Evolutionary conservation across 2,113 vertebrate genomes (phyloP).

Genomic region (Deroptyus accipitrinus): DNA sequence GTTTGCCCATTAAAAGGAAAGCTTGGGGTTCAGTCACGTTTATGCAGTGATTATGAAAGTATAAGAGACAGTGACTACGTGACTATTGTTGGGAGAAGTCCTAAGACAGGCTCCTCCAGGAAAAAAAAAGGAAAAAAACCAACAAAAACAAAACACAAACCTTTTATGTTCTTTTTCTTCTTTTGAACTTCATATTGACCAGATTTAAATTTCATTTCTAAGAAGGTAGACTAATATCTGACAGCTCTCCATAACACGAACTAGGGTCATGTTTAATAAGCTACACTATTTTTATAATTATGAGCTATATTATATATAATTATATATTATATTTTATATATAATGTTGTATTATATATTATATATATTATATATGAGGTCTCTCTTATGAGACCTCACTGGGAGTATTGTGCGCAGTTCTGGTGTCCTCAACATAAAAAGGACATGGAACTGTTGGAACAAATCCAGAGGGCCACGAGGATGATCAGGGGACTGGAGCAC

Average conservation of each 20-base stretch:
- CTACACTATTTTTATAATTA: not conserved
- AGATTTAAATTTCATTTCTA: not conserved
- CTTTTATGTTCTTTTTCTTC: not conserved
- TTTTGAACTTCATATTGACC: not conserved
- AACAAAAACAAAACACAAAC: not conserved
- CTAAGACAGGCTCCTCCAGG: not conserved
- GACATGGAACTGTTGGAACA: too few species aligned
- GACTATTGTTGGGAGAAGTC: not conserved
- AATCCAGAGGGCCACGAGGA: too few species aligned
- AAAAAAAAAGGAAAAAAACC: not conserved
- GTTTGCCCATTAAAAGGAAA: not conserved
- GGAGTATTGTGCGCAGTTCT: too few species aligned
- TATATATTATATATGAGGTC: too few species aligned
- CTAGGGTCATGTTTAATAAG: not conserved
- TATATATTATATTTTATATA: too few species aligned
- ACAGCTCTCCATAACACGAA: not conserved
- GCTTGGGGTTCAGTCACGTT: not conserved
- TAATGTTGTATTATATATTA: too few species aligned
- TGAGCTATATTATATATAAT: not conserved
- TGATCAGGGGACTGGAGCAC: too few species aligned
- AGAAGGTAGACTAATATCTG: not conserved
- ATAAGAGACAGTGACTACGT: not conserved
- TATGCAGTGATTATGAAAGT: not conserved
- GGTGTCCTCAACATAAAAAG: too few species aligned
- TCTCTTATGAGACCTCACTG: too few species aligned